Conservation (phyloP, 2,113 vertebrate genomes). For the Crotalus helleri region DNA sequence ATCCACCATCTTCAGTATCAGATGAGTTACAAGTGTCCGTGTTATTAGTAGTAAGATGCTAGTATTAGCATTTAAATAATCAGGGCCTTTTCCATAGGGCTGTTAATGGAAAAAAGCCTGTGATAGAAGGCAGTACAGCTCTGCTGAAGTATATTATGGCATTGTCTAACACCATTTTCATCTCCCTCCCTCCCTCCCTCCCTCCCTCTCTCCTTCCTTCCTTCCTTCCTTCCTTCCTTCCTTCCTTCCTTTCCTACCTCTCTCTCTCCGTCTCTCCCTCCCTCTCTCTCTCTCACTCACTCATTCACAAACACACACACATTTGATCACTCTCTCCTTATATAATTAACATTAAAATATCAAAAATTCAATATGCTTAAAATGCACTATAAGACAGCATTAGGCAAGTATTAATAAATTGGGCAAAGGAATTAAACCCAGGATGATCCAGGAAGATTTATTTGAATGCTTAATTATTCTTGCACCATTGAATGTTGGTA, state of each 20-base stretch:
- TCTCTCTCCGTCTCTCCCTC: too few relatives aligned
- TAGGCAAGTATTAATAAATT: background rate
- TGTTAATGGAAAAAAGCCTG: background rate
- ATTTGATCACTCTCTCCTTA: background rate
- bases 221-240: accelerated
- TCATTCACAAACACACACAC: background rate
- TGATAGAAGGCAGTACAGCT: background rate
- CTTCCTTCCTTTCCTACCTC: background rate
- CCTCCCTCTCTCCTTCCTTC: background rate
- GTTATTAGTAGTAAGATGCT: background rate
- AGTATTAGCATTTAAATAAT: background rate
- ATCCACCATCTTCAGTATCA: background rate
- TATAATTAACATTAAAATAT: background rate
- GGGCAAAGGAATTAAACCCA: background rate
- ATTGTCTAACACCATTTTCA: background rate
- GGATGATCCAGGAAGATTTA: background rate
- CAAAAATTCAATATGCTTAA: background rate
- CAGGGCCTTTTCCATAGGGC: background rate
- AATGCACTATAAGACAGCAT: background rate
- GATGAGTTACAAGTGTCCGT: background rate
- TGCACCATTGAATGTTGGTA: background rate
- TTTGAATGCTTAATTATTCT: background rate
- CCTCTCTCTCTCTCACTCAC: background rate
- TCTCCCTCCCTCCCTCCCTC: background rate
- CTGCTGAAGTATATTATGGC: background rate